These are phyloP conservation scores for Enhydra lutris DNA, from an alignment of 2,113 vertebrate genomes.

Conservation along the genomic window DNA sequence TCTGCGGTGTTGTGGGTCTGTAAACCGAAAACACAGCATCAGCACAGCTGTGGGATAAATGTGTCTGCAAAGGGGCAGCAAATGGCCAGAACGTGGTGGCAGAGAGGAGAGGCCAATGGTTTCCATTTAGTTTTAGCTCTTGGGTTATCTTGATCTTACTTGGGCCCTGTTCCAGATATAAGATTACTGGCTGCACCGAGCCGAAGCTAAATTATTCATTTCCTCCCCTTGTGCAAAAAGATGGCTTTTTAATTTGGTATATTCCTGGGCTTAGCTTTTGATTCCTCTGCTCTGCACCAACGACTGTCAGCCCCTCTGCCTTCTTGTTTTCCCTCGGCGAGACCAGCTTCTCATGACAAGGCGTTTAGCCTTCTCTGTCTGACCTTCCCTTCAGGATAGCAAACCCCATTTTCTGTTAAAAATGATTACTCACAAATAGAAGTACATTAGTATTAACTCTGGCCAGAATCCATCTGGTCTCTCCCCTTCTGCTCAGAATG, in stretches of 20 bases:
- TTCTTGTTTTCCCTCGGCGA: not conserved
- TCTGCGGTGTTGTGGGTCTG: not conserved
- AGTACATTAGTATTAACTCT: not conserved
- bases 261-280: not conserved
- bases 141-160: not conserved
- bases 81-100: not conserved
- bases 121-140: not conserved
- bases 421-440: not conserved
- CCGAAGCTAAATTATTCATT: not conserved
- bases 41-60: accelerated
- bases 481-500: not conserved
- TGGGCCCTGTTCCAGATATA: not conserved
- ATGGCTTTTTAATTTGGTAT: not conserved
- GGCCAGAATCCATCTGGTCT: conserved; percentile 1
- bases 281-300: not conserved
- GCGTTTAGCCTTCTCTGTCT: not conserved
- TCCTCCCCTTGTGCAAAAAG: not conserved
- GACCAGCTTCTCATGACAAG: not conserved
- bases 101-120: not conserved
- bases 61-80: not conserved
- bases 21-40: not conserved
- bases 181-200: not conserved
- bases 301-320: not conserved
- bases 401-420: conserved; percentile 2
- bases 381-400: not conserved